phyloP scores from a whole-genome alignment of 2,113 vertebrate genomes.

The Proteles cristata region DNA sequence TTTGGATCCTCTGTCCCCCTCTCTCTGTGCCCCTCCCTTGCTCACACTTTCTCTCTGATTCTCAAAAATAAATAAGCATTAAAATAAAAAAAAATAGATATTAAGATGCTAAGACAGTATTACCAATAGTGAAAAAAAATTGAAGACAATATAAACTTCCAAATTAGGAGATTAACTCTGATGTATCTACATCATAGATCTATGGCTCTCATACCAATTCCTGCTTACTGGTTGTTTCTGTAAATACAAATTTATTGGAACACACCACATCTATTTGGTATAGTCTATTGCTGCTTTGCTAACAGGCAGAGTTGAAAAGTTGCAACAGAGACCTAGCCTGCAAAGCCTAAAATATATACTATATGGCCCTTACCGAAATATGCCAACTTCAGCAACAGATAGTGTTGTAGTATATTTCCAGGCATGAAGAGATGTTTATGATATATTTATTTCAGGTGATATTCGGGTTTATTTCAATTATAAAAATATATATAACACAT shows the following conservation, averaged over 20 bases:
- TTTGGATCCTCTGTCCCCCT: no score
- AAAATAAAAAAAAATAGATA: neutral
- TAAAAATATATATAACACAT: neutral
- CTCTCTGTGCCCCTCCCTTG: no score
- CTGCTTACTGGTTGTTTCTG: neutral
- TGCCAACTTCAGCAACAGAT: neutral
- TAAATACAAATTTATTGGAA: constrained; percentile 27
- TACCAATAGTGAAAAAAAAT: neutral
- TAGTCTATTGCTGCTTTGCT: neutral
- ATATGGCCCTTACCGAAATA: neutral
- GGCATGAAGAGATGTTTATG: neutral
- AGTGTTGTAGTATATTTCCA: neutral
- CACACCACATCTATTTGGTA: neutral
- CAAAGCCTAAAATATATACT: neutral
- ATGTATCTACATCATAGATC: neutral
- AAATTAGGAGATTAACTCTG: constrained; percentile 1
- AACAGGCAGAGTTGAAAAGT: neutral
- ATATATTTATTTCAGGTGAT: neutral
- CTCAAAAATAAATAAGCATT: no score
- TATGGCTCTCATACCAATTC: neutral
- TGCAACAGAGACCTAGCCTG: neutral
- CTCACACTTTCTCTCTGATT: no score
- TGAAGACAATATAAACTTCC: neutral
- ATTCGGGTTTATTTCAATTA: constrained; percentile 15
- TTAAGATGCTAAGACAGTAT: neutral